Percentiles rank a stretch among this genome's conserved stretches.
These are phyloP conservation scores for Timandra comae DNA, from an alignment of 2,888 invertebrate species.

Conservation along the genomic window DNA sequence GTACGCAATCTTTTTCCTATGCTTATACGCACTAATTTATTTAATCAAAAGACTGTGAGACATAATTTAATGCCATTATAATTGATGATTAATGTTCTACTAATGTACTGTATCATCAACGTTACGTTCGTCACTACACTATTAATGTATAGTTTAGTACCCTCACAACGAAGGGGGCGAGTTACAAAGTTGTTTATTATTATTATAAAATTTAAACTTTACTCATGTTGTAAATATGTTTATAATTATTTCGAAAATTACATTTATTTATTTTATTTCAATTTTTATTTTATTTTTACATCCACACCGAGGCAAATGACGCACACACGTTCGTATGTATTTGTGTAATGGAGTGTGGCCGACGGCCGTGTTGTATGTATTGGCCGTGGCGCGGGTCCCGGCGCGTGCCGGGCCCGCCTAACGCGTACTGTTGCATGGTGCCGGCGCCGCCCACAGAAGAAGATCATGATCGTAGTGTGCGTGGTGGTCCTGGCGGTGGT, in stretches of 20 bases:
- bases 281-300: conserved; percentile 43
- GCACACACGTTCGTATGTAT: conserved; percentile 42
- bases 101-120: conserved; percentile 31
- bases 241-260: conserved; percentile 59
- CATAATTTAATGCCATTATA: conserved; percentile 62
- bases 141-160: conserved; percentile 27
- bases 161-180: conserved; percentile 25
- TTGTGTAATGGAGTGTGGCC: conserved; percentile 7
- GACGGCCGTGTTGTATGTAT: conserved; percentile 23
- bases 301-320: conserved; percentile 59
- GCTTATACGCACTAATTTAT: conserved; percentile 45
- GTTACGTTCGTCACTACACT: conserved; percentile 34
- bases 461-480: conserved; percentile 94
- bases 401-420: conserved; percentile 43
- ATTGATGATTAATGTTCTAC: conserved; percentile 45
- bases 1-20: conserved; percentile 15
- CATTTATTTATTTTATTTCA: conserved; percentile 72
- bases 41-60: conserved; percentile 64
- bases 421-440: conserved; percentile 71
- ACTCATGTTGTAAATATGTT: conserved; percentile 72
- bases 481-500: conserved; percentile 89
- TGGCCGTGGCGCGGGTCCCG: conserved; percentile 25
- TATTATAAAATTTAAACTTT: conserved; percentile 39
- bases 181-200: conserved; percentile 46
- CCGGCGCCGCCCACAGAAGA: conserved; percentile 83